A percentile compares a stretch with the other conserved stretches of the same genome.
Evolutionary conservation across 1,140 invertebrate genomes (phyloP).

Genomic region (Caerostris extrusa): DNA sequence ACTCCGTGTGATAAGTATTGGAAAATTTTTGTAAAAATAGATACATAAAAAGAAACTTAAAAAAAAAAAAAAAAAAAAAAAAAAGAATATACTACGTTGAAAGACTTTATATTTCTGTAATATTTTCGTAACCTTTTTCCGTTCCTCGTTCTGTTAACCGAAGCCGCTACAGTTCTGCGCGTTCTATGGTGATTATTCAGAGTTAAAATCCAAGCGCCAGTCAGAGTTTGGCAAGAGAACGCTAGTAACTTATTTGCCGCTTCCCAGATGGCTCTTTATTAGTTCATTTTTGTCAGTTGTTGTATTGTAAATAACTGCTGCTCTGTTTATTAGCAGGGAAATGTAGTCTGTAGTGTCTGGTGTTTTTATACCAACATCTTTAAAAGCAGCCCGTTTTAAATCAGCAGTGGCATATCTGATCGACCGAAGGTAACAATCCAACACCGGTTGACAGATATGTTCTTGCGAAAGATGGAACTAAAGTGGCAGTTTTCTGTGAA

Average conservation of each 20-base stretch:
- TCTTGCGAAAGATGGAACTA: constrained; percentile 22
- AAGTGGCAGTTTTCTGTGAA: constrained; percentile 57
- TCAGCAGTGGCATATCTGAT: constrained; percentile 39
- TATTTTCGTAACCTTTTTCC: constrained; percentile 55
- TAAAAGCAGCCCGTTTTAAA: constrained; percentile 70
- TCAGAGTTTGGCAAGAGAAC: constrained; percentile 72
- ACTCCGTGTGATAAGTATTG: constrained; percentile 44
- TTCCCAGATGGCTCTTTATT: constrained; percentile 74
- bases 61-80: constrained; percentile 47
- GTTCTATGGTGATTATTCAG: constrained; percentile 77
- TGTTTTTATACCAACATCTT: constrained; percentile 74
- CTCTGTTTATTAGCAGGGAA: constrained; percentile 75
- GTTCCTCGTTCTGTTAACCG: constrained; percentile 2
- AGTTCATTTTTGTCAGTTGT: constrained; percentile 76
- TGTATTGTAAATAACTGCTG: constrained; percentile 76
- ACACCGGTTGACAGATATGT: not conserved
- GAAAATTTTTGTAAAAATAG: constrained; percentile 55
- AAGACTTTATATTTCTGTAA: constrained; percentile 52
- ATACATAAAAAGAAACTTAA: constrained; percentile 45
- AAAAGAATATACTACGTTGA: constrained; percentile 11
- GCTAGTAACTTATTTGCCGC: constrained; percentile 77
- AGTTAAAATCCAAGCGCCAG: constrained; percentile 75
- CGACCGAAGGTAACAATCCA: not conserved
- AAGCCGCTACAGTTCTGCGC: constrained; percentile 75
- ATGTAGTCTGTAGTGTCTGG: constrained; percentile 76